These are phyloP conservation scores for Ophthalmolycus amberensis DNA, from an alignment of 2,113 vertebrate genomes.

Conservation along the genomic window DNA sequence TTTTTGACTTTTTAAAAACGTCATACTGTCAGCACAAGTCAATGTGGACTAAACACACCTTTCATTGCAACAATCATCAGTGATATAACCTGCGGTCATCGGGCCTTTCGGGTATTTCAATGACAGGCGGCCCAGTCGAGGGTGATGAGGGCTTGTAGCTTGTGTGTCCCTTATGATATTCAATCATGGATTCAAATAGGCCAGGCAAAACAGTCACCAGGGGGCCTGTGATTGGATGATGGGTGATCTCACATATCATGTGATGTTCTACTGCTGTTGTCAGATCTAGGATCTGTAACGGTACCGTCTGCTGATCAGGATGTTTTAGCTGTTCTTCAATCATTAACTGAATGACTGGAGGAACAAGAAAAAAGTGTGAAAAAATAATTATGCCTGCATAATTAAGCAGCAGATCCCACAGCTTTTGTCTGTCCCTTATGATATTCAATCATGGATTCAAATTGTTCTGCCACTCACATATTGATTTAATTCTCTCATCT, in stretches of 20 bases:
- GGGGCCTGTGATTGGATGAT: too few relatives aligned
- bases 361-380: constrained; percentile 24
- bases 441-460: constrained; percentile 71
- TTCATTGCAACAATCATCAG: too few relatives aligned
- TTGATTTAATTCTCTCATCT: constrained; percentile 74
- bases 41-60: neutral
- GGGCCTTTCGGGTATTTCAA: neutral
- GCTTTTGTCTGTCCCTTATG: constrained; percentile 60
- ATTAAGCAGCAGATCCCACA: constrained; percentile 66
- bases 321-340: constrained; percentile 21
- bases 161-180: too few relatives aligned
- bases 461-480: constrained; percentile 76
- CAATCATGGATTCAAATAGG: too few relatives aligned
- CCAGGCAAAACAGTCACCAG: too few relatives aligned
- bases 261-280: neutral
- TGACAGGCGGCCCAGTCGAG: too few relatives aligned
- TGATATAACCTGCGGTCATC: neutral
- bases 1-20: neutral
- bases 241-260: too few relatives aligned
- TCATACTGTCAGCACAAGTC: neutral
- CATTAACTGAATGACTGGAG: constrained; percentile 40
- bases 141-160: too few relatives aligned
- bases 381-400: constrained; percentile 73
- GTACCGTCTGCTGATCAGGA: neutral
- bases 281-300: neutral